Percentiles rank a stretch among this genome's conserved stretches.
phyloP scores from a whole-genome alignment of 2,113 vertebrate species.

The Riparia riparia region DNA sequence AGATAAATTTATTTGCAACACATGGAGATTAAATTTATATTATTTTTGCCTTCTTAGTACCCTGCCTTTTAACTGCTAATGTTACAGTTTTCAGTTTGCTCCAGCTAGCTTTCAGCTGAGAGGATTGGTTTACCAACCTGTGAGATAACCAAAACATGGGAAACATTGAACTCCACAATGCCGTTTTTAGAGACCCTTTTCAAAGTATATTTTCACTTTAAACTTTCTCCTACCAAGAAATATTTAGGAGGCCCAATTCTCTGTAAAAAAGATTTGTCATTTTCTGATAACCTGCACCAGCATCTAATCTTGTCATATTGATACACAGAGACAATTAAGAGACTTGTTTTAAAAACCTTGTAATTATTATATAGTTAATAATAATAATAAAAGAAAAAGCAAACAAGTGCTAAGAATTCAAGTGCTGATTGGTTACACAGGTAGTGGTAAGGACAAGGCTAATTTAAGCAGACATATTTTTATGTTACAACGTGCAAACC shows the following conservation, averaged over 20 bases:
- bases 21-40: slow-evolving; percentile 13
- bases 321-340: not conserved
- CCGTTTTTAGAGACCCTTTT: slow-evolving; percentile 29
- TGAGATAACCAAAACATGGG: slow-evolving; percentile 21
- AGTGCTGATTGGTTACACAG: slow-evolving; percentile 5
- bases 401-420: slow-evolving; percentile 8
- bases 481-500: not conserved
- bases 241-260: slow-evolving; percentile 23
- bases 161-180: not conserved
- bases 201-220: slow-evolving; percentile 19
- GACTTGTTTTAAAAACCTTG: slow-evolving; percentile 37
- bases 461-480: slow-evolving; percentile 9
- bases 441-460: not conserved
- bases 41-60: slow-evolving; percentile 25
- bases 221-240: not conserved
- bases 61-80: slow-evolving; percentile 24
- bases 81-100: slow-evolving; percentile 33
- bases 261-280: not conserved
- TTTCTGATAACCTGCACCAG: slow-evolving; percentile 19
- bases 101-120: not conserved
- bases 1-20: slow-evolving; percentile 12
- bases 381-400: slow-evolving; percentile 2
- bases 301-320: not conserved
- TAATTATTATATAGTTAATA: slow-evolving; percentile 13
- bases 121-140: not conserved